Evolutionary conservation across 2,113 vertebrate genomes (phyloP).

Genomic region (Nothobranchius furzeri): DNA sequence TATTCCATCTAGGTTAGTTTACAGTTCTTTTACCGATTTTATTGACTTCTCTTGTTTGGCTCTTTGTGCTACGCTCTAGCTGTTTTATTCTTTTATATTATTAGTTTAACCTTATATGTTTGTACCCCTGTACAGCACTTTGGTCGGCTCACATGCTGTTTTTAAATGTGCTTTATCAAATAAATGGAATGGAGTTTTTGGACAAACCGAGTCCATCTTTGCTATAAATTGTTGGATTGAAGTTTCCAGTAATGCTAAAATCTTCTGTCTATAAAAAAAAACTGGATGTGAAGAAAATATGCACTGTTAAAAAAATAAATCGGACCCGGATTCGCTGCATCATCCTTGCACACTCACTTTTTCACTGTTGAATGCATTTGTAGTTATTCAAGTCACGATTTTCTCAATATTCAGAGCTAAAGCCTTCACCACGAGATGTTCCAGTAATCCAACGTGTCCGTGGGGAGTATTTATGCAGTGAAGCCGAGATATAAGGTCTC

Average conservation of each 20-base stretch:
- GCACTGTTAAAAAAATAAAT: neutral
- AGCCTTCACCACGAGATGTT: slow-evolving; percentile 33
- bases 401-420: slow-evolving; percentile 24
- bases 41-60: too few relatives aligned
- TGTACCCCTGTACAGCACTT: too few relatives aligned
- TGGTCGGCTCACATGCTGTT: too few relatives aligned
- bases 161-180: too few relatives aligned
- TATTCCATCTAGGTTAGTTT: too few relatives aligned
- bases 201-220: neutral
- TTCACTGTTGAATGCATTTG: neutral
- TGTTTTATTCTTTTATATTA: too few relatives aligned
- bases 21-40: too few relatives aligned
- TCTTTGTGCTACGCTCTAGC: too few relatives aligned
- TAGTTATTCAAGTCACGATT: slow-evolving; percentile 8
- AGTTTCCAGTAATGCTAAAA: too few relatives aligned
- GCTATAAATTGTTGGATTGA: neutral
- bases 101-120: too few relatives aligned
- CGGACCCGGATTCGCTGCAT: neutral
- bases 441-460: slow-evolving; percentile 39
- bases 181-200: neutral
- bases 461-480: slow-evolving; percentile 58
- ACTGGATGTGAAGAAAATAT: too few relatives aligned
- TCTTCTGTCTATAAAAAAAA: too few relatives aligned
- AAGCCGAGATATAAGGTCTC: slow-evolving; percentile 60
- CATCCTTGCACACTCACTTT: neutral